Evolutionary conservation across 2,797 vertebrate genomes (phyloP).

Genomic region (Lerista edwardsae): DNA sequence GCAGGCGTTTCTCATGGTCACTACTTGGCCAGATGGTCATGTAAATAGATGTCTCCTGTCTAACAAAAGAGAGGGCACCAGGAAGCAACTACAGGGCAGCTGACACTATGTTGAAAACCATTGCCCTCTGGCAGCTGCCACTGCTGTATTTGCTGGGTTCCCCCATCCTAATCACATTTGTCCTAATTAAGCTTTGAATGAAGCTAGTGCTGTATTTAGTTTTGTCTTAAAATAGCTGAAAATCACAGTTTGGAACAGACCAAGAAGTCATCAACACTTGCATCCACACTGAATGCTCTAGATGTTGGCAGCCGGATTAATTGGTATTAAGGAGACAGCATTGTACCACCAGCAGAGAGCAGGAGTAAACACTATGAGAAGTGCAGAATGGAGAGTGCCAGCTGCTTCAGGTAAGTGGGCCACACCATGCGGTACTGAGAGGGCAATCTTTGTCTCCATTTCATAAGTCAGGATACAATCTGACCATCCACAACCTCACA

Average conservation of each 20-base stretch:
- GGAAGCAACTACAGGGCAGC: not conserved
- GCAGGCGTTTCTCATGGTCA: not conserved
- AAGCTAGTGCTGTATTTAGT: no score
- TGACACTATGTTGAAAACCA: not conserved
- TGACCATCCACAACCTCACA: not conserved
- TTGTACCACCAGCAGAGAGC: not conserved
- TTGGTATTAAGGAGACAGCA: not conserved
- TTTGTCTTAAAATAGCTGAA: no score
- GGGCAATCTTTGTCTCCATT: not conserved
- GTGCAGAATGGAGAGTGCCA: not conserved
- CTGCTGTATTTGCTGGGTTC: not conserved
- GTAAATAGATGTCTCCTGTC: not conserved
- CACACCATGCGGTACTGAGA: not conserved
- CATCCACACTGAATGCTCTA: no score
- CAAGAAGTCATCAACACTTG: no score
- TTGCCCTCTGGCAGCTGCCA: not conserved
- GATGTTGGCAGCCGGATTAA: not conserved
- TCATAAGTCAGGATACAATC: not conserved
- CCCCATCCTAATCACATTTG: no score
- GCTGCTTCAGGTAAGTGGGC: not conserved
- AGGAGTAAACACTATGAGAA: not conserved
- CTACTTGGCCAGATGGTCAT: not conserved
- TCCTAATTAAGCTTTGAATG: no score
- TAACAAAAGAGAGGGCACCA: not conserved
- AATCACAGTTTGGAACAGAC: no score